Evolutionary conservation across 2,888 invertebrate species (phyloP), one percentile per base, ranked within the genome.

Genomic region (Drosophila nr. medialis): DNA sequence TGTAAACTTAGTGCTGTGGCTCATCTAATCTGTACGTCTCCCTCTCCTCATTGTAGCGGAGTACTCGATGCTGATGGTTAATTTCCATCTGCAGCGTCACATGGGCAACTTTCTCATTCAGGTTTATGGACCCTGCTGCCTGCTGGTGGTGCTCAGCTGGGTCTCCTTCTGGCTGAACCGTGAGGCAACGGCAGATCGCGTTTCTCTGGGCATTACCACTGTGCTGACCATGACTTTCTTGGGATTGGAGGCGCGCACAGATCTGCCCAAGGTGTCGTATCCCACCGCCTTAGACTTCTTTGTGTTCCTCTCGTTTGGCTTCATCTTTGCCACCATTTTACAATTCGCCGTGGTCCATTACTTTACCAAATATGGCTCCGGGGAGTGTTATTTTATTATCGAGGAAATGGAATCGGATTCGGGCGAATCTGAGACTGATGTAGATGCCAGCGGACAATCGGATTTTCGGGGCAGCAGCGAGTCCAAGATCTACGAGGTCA

Each of bases 91-190:
- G 40, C 95, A 96, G 92, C 94, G 97, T 5, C 96, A 96, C 92
- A 96, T 96, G 95, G 97, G 97, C n/a, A 96, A 96, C 92, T 97
- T 97, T 91, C 94, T 97, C 49, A 96, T 97, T 82, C 97, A 97
- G 93, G 97, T 97, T 13, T 97, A 97, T 91, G 96, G 97, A 0
- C 97, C 97, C 0, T 97, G 97, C 88, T 95, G 96, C 50, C 94
- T 97, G 55, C 94, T 97, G 21, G 97, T 97, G 4, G 96, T 97
- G n/a, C 94, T 97, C 6, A 97, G 97, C 1, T 97, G 97, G 97
- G 97, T 97, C 1, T 96, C 97, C 4, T 96, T 96, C 90, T 97
- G 96, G 97, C 94, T 97, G 48, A 97, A 97, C 93, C 93, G 97
- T 64, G 97, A 97, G 92, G 97, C 97, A 0, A 97, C 93, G 0